Percentiles rank a stretch among this genome's conserved stretches.
Conservation (phyloP, 2,797 vertebrate genomes). For the Takifugu ocellatus region DNA sequence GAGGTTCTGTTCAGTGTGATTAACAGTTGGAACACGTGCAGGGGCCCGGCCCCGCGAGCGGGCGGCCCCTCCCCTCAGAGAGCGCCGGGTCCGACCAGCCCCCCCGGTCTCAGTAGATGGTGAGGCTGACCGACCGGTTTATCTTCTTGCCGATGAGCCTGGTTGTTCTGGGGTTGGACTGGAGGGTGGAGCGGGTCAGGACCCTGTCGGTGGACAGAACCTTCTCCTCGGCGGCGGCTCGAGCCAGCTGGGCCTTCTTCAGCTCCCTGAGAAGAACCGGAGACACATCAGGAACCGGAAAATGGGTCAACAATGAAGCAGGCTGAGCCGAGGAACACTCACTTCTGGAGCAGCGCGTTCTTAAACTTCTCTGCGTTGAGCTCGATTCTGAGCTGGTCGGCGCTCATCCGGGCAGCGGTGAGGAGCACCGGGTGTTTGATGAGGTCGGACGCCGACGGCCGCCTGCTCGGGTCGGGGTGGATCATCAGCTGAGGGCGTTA, state of each 20-base stretch:
- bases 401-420: constrained; percentile 89
- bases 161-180: constrained; percentile 80
- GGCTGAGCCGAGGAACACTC: constrained; percentile 41
- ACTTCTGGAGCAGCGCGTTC: constrained; percentile 96
- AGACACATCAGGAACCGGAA: neutral
- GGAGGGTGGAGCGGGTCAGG: constrained; percentile 88
- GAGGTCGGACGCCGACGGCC: constrained; percentile 88
- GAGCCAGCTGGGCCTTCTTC: constrained; percentile 94
- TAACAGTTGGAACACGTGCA: constrained; percentile 13
- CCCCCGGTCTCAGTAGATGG: constrained; percentile 83
- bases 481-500: constrained; percentile 87
- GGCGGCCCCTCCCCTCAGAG: neutral
- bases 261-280: constrained; percentile 80
- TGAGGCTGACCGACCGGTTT: constrained; percentile 94
- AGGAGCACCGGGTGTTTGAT: constrained; percentile 89
- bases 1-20: constrained; percentile 21
- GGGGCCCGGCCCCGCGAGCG: constrained; percentile 9
- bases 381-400: constrained; percentile 93
- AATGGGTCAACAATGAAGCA: too few species aligned
- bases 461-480: constrained; percentile 84
- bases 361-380: constrained; percentile 97
- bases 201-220: constrained; percentile 88
- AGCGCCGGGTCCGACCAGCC: too few species aligned
- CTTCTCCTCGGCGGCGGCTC: constrained; percentile 91
- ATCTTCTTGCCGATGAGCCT: constrained; percentile 96